Evolutionary conservation across 1,140 invertebrate genomes (phyloP).

Genomic region (Drosophila teissieri): DNA sequence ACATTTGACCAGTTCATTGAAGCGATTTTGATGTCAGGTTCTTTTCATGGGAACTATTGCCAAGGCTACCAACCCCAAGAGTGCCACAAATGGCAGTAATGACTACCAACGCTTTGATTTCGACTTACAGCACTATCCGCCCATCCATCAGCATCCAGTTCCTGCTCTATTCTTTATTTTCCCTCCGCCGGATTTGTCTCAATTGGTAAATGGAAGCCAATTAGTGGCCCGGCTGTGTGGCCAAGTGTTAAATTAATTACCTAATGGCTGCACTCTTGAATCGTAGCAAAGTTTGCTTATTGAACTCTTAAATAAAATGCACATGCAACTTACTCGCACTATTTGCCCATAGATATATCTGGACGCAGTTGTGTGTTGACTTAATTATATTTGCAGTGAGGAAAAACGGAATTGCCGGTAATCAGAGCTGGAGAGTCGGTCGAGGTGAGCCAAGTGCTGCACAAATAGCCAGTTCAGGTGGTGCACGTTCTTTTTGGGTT

Average conservation of each 20-base stretch:
- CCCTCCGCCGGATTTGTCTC: slow-evolving; percentile 25
- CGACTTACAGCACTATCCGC: slow-evolving; percentile 20
- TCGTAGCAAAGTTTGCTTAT: slow-evolving; percentile 49
- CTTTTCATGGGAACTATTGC: slow-evolving; percentile 22
- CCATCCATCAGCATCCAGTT: slow-evolving; percentile 5
- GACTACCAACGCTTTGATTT: slow-evolving; percentile 55
- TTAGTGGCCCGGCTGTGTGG: slow-evolving; percentile 62
- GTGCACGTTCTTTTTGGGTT: slow-evolving; percentile 26
- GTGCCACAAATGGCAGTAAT: slow-evolving; percentile 71
- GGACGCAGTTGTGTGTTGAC: slow-evolving; percentile 35
- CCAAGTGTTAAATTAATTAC: slow-evolving; percentile 81
- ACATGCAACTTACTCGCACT: slow-evolving; percentile 49
- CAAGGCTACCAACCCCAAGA: slow-evolving; percentile 41
- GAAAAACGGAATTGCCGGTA: slow-evolving; percentile 71
- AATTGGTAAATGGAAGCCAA: slow-evolving; percentile 75
- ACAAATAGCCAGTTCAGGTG: slow-evolving; percentile 66
- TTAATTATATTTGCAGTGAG: slow-evolving; percentile 77
- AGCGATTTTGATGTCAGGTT: slow-evolving; percentile 59
- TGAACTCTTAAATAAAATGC: slow-evolving; percentile 76
- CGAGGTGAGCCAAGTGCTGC: slow-evolving; percentile 59
- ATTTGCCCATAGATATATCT: slow-evolving; percentile 42
- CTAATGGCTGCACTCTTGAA: slow-evolving; percentile 64
- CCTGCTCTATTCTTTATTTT: slow-evolving; percentile 22
- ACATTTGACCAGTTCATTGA: slow-evolving; percentile 77
- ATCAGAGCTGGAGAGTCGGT: slow-evolving; percentile 58